Conservation (phyloP, 92 coral and sea anemone genomes). For the Porites divaricata region DNA sequence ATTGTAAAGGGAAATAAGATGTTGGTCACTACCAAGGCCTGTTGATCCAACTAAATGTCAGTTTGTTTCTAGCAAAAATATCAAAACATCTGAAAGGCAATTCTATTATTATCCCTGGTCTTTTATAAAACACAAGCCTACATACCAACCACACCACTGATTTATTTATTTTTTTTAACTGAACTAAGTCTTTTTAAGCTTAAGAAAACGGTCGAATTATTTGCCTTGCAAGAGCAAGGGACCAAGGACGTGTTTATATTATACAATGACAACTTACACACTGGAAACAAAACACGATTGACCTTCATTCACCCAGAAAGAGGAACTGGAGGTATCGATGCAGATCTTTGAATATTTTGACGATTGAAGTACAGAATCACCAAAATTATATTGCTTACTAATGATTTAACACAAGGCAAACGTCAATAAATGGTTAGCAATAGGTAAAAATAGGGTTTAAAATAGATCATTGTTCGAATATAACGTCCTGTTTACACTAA, state of each 20-base stretch:
- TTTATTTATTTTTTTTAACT: not conserved
- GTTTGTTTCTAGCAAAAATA: too few relatives aligned
- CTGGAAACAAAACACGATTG: not conserved
- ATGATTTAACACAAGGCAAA: too few relatives aligned
- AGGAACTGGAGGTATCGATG: not conserved
- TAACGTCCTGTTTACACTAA: not conserved
- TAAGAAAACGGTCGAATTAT: not conserved
- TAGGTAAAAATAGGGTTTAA: not conserved
- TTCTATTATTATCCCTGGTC: too few relatives aligned
- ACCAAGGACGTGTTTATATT: too few relatives aligned
- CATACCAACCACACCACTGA: too few relatives aligned
- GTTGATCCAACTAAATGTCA: too few relatives aligned
- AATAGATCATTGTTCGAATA: not conserved
- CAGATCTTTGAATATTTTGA: not conserved
- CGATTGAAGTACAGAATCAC: not conserved
- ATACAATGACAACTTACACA: not conserved
- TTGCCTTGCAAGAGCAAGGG: not conserved
- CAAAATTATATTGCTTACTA: not conserved
- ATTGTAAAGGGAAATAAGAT: too few relatives aligned
- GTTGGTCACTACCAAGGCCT: too few relatives aligned
- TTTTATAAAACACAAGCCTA: too few relatives aligned
- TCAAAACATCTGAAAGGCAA: too few relatives aligned
- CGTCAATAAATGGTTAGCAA: not conserved
- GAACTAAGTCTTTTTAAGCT: not conserved
- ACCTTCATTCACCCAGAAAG: constrained; percentile 18